Evolutionary conservation across 1,140 invertebrate genomes (phyloP).

Genomic region (Melipona quadrifasciata): DNA sequence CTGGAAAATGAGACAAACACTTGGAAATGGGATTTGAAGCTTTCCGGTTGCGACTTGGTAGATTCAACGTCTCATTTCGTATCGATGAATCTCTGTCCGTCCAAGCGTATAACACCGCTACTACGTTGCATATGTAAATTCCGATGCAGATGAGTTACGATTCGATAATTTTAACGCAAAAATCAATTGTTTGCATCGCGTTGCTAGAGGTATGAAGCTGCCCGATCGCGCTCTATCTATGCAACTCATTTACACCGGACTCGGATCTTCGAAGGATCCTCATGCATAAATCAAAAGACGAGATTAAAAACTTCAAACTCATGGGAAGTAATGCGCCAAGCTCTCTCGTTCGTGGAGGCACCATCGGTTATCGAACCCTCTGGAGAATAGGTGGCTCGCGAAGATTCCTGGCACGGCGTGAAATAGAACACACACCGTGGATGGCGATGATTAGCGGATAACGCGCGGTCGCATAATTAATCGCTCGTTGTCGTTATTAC

Average conservation of each 20-base stretch:
- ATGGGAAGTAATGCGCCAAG: background rate
- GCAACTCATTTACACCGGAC: background rate
- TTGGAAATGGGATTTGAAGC: background rate
- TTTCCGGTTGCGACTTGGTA: background rate
- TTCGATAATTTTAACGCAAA: background rate
- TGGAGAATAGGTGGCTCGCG: background rate
- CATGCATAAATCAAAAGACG: background rate
- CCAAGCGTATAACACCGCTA: background rate
- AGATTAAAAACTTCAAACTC: background rate
- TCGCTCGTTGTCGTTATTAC: conserved; percentile 11
- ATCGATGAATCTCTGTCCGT: background rate
- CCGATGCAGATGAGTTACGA: background rate
- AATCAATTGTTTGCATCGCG: no score
- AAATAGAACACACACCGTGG: conserved; percentile 12
- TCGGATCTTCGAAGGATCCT: background rate
- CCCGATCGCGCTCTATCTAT: background rate
- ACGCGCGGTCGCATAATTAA: conserved; percentile 38
- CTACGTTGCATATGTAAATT: no score
- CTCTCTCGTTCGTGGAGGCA: background rate
- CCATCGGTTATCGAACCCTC: conserved; percentile 36
- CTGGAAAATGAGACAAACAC: background rate
- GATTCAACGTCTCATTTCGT: background rate
- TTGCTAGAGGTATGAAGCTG: background rate
- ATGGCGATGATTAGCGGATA: conserved; percentile 33
- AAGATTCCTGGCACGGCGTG: conserved; percentile 9